Conservation (phyloP, 2,888 invertebrate species). For the Linnaemya vulpina region DNA sequence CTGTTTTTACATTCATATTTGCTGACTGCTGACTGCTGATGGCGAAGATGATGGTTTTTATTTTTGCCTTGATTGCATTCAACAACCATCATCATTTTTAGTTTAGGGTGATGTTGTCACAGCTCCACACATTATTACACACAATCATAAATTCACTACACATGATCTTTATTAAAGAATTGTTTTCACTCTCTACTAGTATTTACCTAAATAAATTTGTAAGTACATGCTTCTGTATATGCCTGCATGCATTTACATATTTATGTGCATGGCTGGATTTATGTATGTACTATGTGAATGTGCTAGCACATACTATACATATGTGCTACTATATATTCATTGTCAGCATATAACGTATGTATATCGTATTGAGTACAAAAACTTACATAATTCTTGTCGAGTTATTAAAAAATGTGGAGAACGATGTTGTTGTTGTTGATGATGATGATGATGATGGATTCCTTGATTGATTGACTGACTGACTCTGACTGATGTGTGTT, state of each 20-base stretch:
- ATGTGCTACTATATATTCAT: neutral
- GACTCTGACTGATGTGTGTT: constrained; percentile 62
- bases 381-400: constrained; percentile 61
- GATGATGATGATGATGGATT: constrained; percentile 63
- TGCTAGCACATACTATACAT: neutral
- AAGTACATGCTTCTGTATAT: neutral
- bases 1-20: constrained; percentile 46
- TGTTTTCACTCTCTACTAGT: neutral
- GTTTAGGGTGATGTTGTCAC: constrained; percentile 69
- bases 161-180: constrained; percentile 50
- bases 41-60: constrained; percentile 43
- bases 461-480: constrained; percentile 69
- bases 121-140: constrained; percentile 25
- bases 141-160: constrained; percentile 31
- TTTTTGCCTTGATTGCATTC: constrained; percentile 37
- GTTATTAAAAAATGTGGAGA: constrained; percentile 40
- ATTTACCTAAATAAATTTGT: constrained; percentile 24
- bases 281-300: neutral
- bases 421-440: constrained; percentile 32
- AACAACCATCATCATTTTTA: constrained; percentile 56
- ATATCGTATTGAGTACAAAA: constrained; percentile 23
- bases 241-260: neutral
- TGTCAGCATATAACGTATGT: constrained; percentile 9
- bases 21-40: constrained; percentile 27
- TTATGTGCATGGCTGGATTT: neutral